phyloP scores from a whole-genome alignment of 2,888 invertebrate species.

The Electrophaes corylata region DNA sequence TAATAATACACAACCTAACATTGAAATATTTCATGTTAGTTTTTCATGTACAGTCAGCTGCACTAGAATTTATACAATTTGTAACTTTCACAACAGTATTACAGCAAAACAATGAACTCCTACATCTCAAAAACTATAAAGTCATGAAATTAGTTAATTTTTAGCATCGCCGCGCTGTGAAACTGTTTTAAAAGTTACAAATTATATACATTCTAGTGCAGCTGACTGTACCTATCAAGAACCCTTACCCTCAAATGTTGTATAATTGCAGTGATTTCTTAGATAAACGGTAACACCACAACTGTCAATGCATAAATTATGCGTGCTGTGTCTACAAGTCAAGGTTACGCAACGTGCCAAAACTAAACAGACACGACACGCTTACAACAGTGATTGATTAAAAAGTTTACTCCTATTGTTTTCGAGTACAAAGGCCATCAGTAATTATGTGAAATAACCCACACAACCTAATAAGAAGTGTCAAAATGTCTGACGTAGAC shows the following conservation, averaged over 20 bases:
- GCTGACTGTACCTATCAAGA: too few species aligned
- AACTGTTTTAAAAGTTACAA: too few species aligned
- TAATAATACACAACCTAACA: too few species aligned
- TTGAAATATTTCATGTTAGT: too few species aligned
- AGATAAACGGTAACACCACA: conserved; percentile 8
- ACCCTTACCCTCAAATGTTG: not conserved
- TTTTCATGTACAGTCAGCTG: too few species aligned
- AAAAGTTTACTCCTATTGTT: conserved; percentile 74
- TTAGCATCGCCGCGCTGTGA: too few species aligned
- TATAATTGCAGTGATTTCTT: conserved; percentile 1
- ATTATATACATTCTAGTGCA: too few species aligned
- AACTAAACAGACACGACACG: conserved; percentile 53
- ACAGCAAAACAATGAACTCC: too few species aligned
- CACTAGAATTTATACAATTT: too few species aligned
- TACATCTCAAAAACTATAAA: too few species aligned
- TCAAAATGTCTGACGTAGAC: conserved; percentile 41
- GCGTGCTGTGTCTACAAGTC: conserved; percentile 48
- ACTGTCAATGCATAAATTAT: conserved; percentile 30
- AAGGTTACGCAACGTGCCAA: conserved; percentile 43
- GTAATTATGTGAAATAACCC: conserved; percentile 64
- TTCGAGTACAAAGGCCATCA: conserved; percentile 58
- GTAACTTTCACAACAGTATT: too few species aligned
- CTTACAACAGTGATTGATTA: conserved; percentile 70
- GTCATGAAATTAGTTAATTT: too few species aligned
- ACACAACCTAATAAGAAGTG: conserved; percentile 51